A percentile compares a stretch with the other conserved stretches of the same genome.
Evolutionary conservation across 2,113 vertebrate species (phyloP).

Genomic region (Paralichthys olivaceus): DNA sequence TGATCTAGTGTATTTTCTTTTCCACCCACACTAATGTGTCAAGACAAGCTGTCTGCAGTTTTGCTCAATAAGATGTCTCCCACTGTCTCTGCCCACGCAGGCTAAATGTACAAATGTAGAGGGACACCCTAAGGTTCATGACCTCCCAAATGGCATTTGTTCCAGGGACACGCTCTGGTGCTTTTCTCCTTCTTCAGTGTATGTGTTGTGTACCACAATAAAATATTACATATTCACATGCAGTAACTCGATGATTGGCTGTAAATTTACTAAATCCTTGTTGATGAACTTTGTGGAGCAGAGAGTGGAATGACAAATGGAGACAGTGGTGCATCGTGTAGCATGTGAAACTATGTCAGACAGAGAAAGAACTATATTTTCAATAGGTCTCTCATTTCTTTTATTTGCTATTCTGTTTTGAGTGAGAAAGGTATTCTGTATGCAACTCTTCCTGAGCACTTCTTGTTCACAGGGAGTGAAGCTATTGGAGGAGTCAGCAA

Average conservation of each 20-base stretch:
- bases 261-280: constrained; percentile 26
- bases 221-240: not conserved
- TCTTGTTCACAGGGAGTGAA: constrained; percentile 48
- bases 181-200: constrained; percentile 7
- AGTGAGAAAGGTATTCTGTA: constrained; percentile 22
- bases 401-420: constrained; percentile 40
- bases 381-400: constrained; percentile 32
- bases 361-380: constrained; percentile 23
- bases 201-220: not conserved
- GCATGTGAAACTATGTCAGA: not conserved
- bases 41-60: constrained; percentile 17
- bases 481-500: constrained; percentile 64
- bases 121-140: constrained; percentile 31
- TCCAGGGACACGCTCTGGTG: constrained; percentile 23
- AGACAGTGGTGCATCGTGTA: not conserved
- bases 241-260: constrained; percentile 32
- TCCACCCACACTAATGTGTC: not conserved
- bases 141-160: constrained; percentile 27
- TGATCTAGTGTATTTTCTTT: constrained; percentile 9
- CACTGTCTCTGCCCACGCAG: constrained; percentile 6
- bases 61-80: constrained; percentile 20
- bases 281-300: constrained; percentile 19
- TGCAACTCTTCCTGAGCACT: constrained; percentile 49
- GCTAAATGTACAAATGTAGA: constrained; percentile 23
- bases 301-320: constrained; percentile 3